Evolutionary conservation across 2,888 invertebrate species (phyloP).

Genomic region (Pasiphila rectangulata): DNA sequence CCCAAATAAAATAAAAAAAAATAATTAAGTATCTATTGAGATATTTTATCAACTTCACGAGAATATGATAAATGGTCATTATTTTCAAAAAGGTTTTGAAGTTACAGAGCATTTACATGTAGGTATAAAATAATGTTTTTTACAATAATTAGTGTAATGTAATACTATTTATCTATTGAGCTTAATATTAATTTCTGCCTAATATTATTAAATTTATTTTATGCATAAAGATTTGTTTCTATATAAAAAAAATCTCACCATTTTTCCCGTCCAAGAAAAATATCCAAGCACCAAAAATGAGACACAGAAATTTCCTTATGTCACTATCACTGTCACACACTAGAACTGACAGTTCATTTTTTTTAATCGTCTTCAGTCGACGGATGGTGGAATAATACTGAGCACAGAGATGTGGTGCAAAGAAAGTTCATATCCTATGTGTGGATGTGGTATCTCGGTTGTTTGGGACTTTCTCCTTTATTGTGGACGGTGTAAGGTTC

Average conservation of each 20-base stretch:
- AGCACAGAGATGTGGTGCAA: conserved; percentile 35
- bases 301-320: conserved; percentile 25
- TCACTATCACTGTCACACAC: conserved; percentile 44
- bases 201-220: no score
- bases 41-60: no score
- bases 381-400: conserved; percentile 5
- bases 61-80: no score
- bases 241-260: conserved; percentile 38
- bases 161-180: no score
- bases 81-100: no score
- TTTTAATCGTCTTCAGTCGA: conserved; percentile 35
- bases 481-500: background rate
- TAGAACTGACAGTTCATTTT: conserved; percentile 40
- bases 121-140: no score
- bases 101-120: no score
- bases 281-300: conserved; percentile 41
- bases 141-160: no score
- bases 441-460: background rate
- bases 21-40: no score
- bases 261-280: conserved; percentile 33
- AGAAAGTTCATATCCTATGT: background rate
- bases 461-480: background rate
- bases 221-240: no score
- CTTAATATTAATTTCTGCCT: no score
- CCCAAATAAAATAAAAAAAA: no score